Evolutionary conservation across 2,797 vertebrate species (phyloP).

Genomic region (Gallinago solitaria): DNA sequence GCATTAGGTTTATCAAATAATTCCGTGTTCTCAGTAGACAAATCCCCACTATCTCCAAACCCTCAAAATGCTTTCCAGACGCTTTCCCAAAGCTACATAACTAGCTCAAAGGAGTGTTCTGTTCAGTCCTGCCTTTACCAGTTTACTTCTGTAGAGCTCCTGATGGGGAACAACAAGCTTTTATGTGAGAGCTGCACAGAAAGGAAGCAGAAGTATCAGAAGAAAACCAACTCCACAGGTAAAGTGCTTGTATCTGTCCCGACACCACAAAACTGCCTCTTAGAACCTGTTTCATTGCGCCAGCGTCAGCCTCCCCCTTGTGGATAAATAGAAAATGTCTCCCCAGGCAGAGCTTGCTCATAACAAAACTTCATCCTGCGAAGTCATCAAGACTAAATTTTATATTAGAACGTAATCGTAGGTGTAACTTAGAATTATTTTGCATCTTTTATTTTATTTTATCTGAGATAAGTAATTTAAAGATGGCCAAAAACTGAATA

Average conservation of each 20-base stretch:
- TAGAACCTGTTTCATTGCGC: background rate
- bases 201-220: constrained; percentile 82
- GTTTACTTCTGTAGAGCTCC: constrained; percentile 95
- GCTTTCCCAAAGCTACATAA: constrained; percentile 91
- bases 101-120: constrained; percentile 96
- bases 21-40: constrained; percentile 65
- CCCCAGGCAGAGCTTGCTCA: background rate
- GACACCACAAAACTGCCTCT: background rate
- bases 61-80: constrained; percentile 92
- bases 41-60: constrained; percentile 33
- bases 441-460: background rate
- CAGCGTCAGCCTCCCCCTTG: background rate
- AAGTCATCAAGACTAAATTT: background rate
- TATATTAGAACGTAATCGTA: background rate
- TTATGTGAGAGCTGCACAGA: constrained; percentile 95
- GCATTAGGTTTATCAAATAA: constrained; percentile 55
- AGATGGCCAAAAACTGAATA: background rate
- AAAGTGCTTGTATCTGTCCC: background rate
- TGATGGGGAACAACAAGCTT: constrained; percentile 98
- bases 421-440: background rate
- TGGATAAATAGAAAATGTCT: background rate
- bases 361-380: background rate
- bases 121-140: constrained; percentile 97
- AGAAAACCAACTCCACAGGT: constrained; percentile 84
- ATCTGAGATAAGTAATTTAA: background rate